These are phyloP conservation scores for Punctoribates punctum DNA, from an alignment of 2,888 invertebrate species.

Conservation along the genomic window DNA sequence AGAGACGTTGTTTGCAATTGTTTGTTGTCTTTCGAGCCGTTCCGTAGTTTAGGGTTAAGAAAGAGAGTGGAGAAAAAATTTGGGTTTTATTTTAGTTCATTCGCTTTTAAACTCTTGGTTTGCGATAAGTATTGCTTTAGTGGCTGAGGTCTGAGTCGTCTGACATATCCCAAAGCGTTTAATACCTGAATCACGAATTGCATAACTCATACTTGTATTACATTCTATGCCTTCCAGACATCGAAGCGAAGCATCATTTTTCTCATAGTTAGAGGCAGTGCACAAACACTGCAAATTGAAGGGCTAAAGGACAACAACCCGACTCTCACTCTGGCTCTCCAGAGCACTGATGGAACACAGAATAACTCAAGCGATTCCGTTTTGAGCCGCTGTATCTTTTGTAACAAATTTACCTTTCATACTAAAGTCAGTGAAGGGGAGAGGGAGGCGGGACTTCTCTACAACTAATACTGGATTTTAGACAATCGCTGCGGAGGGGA, in stretches of 20 bases:
- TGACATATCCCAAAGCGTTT: background rate
- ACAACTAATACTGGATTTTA: background rate
- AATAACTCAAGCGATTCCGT: constrained; percentile 25
- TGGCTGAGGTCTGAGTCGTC: background rate
- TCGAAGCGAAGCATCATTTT: constrained; percentile 32
- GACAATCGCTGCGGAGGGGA: constrained; percentile 18
- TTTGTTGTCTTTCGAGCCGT: background rate
- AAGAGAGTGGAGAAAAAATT: background rate
- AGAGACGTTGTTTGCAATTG: background rate
- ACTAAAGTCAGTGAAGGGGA: constrained; percentile 34
- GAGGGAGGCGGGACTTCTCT: background rate
- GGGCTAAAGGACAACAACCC: constrained; percentile 35
- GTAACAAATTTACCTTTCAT: constrained; percentile 22
- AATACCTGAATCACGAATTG: constrained; percentile 34
- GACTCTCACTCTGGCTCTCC: background rate
- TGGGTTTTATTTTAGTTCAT: constrained; percentile 21
- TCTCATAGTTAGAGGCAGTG: constrained; percentile 17
- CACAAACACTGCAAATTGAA: constrained; percentile 10
- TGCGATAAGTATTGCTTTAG: background rate
- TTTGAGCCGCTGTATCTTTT: constrained; percentile 28
- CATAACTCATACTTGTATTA: constrained; percentile 34
- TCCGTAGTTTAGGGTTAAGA: constrained; percentile 12
- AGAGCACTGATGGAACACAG: background rate
- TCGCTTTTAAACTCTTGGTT: constrained; percentile 22
- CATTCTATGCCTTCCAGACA: constrained; percentile 14